phyloP scores from a whole-genome alignment of 2,113 vertebrate species.

The Prionailurus bengalensis region DNA sequence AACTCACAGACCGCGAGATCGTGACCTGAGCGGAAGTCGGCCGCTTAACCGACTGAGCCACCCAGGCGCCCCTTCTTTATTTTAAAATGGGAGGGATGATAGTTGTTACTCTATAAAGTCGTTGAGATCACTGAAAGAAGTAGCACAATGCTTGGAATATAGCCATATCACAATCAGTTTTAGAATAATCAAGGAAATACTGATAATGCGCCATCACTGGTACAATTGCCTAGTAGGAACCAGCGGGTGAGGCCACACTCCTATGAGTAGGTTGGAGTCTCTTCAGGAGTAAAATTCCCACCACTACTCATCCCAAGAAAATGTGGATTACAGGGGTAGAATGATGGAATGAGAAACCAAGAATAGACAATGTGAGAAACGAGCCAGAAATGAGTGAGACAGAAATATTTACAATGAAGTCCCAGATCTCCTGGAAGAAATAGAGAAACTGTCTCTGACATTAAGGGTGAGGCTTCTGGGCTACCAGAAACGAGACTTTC shows the following conservation, averaged over 20 bases:
- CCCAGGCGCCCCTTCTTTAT: background rate
- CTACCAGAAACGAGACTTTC: background rate
- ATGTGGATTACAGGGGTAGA: background rate
- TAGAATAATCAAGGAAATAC: slow-evolving; percentile 30
- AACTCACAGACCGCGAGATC: too few species aligned
- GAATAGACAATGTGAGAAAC: background rate
- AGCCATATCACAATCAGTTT: background rate
- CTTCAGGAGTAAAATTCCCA: background rate
- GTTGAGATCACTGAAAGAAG: background rate
- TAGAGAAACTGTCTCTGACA: background rate
- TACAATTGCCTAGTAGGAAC: background rate
- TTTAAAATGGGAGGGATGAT: background rate
- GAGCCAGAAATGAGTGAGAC: background rate
- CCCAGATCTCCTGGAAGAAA: background rate
- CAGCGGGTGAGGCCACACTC: background rate
- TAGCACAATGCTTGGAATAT: background rate
- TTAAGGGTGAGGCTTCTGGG: background rate
- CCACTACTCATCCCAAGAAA: background rate
- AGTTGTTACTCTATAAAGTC: background rate
- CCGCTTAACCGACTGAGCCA: too few species aligned
- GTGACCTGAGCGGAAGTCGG: too few species aligned
- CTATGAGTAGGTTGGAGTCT: background rate
- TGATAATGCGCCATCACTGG: background rate
- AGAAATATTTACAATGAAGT: slow-evolving; percentile 12
- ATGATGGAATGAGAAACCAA: background rate